Percentiles rank a stretch among this genome's conserved stretches.
Conservation (phyloP, 2,888 invertebrate genomes). For the Neoscelio sp. region DNA sequence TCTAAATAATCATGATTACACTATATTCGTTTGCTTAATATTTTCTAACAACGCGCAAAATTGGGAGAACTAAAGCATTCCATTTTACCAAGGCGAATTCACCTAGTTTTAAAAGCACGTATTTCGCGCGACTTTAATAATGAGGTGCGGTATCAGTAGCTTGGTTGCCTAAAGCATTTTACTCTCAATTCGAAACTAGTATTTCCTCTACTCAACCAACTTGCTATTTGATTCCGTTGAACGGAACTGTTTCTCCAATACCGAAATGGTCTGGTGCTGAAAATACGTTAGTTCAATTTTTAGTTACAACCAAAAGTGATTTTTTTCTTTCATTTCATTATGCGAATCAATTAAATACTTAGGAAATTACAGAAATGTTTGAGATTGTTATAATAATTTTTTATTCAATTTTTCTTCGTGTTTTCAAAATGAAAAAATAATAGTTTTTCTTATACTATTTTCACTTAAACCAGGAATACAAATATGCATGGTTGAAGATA, state of each 20-base stretch:
- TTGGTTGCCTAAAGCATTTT: slow-evolving; percentile 43
- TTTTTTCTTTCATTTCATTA: too few species aligned
- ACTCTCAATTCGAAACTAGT: slow-evolving; percentile 40
- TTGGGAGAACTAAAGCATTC: neutral
- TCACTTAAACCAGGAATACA: too few species aligned
- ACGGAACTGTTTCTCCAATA: slow-evolving; percentile 26
- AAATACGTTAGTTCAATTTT: slow-evolving; percentile 4
- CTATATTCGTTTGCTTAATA: slow-evolving; percentile 9
- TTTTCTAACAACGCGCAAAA: neutral
- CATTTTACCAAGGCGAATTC: neutral
- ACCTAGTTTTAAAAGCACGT: slow-evolving; percentile 1
- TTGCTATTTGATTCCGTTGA: slow-evolving; percentile 25
- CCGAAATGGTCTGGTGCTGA: slow-evolving; percentile 24
- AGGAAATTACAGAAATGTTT: too few species aligned
- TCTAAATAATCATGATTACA: slow-evolving; percentile 6
- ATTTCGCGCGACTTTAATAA: slow-evolving; percentile 44
- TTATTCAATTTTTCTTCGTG: too few species aligned
- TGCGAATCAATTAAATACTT: too few species aligned
- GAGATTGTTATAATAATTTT: too few species aligned
- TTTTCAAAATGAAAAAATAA: too few species aligned
- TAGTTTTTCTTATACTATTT: too few species aligned
- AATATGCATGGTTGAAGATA: too few species aligned
- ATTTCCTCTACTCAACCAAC: slow-evolving; percentile 23
- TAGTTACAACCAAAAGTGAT: too few species aligned
- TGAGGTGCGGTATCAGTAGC: slow-evolving; percentile 40